Conservation (phyloP, 2,888 invertebrate genomes). For the Strigamia maritima region DNA sequence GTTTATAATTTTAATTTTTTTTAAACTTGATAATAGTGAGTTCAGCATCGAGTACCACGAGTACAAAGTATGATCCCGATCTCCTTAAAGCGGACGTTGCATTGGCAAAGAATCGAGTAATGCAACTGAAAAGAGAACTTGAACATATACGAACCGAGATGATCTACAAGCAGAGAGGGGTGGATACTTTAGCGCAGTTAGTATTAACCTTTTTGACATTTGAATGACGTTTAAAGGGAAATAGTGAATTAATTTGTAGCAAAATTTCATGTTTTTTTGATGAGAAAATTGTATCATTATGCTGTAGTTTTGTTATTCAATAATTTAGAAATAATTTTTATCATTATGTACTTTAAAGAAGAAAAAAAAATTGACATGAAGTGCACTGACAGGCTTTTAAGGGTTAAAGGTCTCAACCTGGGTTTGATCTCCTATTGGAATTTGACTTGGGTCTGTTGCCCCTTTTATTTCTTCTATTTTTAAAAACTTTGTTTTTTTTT, state of each 20-base stretch:
- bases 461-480: neutral
- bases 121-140: slow-evolving; percentile 81
- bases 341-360: slow-evolving; percentile 11
- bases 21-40: slow-evolving; percentile 62
- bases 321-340: neutral
- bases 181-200: slow-evolving; percentile 86
- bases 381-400: slow-evolving; percentile 11
- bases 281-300: slow-evolving; percentile 1
- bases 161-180: slow-evolving; percentile 84
- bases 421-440: slow-evolving; percentile 9
- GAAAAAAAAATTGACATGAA: slow-evolving; percentile 13
- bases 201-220: slow-evolving; percentile 50
- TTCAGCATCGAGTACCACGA: slow-evolving; percentile 75
- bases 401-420: neutral
- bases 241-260: slow-evolving; percentile 34
- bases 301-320: slow-evolving; percentile 4
- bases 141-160: slow-evolving; percentile 89
- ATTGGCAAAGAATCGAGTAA: slow-evolving; percentile 81
- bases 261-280: neutral
- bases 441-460: slow-evolving; percentile 17
- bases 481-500: neutral
- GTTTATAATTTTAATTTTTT: slow-evolving; percentile 36
- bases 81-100: slow-evolving; percentile 86
- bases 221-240: slow-evolving; percentile 19
- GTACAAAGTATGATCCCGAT: slow-evolving; percentile 92